phyloP scores from a whole-genome alignment of 2,888 invertebrate species.

The Athrips mouffetella region DNA sequence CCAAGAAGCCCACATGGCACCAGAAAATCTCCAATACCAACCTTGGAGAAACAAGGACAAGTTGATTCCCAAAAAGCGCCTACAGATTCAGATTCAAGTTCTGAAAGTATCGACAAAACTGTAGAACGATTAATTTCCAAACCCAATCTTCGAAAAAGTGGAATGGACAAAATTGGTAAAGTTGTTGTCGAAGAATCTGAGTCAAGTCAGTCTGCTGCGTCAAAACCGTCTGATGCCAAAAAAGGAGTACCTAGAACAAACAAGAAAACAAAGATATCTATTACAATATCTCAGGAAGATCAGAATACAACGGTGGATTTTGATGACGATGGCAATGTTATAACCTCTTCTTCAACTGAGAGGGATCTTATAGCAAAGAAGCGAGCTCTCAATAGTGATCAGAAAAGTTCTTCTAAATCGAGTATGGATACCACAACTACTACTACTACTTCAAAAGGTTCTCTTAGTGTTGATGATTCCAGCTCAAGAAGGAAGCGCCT shows the following conservation, averaged over 20 bases:
- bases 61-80: constrained; percentile 75
- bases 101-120: constrained; percentile 72
- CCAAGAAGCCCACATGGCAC: constrained; percentile 62
- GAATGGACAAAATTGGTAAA: constrained; percentile 66
- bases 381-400: constrained; percentile 57
- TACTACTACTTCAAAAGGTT: constrained; percentile 71
- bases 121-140: constrained; percentile 63
- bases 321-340: constrained; percentile 72
- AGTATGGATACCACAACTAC: constrained; percentile 76
- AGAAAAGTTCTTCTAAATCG: constrained; percentile 79
- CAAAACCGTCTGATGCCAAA: constrained; percentile 65
- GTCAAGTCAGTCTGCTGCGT: constrained; percentile 77
- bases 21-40: constrained; percentile 77
- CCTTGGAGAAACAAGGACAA: constrained; percentile 80
- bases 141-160: constrained; percentile 66
- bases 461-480: constrained; percentile 72
- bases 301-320: constrained; percentile 74
- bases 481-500: constrained; percentile 67
- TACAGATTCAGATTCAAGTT: constrained; percentile 80
- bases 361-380: constrained; percentile 59
- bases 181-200: constrained; percentile 78
- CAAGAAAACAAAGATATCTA: constrained; percentile 74
- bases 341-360: constrained; percentile 68
- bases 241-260: constrained; percentile 71
- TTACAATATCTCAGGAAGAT: constrained; percentile 75